phyloP scores from a whole-genome alignment of 2,797 vertebrate species.

The Allobates femoralis region DNA sequence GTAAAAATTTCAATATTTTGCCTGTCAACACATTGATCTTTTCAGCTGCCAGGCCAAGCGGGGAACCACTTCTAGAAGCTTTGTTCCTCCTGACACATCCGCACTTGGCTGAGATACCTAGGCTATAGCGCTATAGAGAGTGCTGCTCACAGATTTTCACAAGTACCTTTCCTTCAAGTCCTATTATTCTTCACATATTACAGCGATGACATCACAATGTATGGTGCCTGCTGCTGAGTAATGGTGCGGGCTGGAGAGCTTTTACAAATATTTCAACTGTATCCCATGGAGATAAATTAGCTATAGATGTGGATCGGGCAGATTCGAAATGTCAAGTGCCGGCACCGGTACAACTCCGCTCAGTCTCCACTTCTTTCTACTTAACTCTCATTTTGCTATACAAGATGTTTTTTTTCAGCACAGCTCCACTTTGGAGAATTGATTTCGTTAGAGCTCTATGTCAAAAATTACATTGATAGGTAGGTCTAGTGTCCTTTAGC shows the following conservation, averaged over 20 bases:
- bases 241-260: conserved; percentile 51
- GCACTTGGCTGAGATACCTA: conserved; percentile 42
- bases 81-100: conserved; percentile 57
- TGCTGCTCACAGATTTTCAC: conserved; percentile 48
- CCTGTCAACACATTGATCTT: conserved; percentile 58
- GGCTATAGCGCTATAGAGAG: conserved; percentile 42
- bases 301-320: conserved; percentile 33
- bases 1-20: conserved; percentile 39
- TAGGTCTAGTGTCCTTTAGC: not conserved
- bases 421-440: not conserved
- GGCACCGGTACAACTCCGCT: not conserved
- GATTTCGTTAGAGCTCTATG: not conserved
- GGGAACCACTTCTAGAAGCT: conserved; percentile 42
- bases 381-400: not conserved
- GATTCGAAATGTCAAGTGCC: not conserved
- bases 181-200: conserved; percentile 60
- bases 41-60: conserved; percentile 44
- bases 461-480: too few species aligned
- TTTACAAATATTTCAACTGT: conserved; percentile 60
- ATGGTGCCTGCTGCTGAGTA: conserved; percentile 59
- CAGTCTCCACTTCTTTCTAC: conserved; percentile 13
- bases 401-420: not conserved
- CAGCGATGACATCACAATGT: conserved; percentile 46
- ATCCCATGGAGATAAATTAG: conserved; percentile 62
- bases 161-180: conserved; percentile 46